Evolutionary conservation across 1,140 invertebrate species (phyloP), one percentile per base, ranked within the genome.

Genomic region (Aphelinus atriplicis): DNA sequence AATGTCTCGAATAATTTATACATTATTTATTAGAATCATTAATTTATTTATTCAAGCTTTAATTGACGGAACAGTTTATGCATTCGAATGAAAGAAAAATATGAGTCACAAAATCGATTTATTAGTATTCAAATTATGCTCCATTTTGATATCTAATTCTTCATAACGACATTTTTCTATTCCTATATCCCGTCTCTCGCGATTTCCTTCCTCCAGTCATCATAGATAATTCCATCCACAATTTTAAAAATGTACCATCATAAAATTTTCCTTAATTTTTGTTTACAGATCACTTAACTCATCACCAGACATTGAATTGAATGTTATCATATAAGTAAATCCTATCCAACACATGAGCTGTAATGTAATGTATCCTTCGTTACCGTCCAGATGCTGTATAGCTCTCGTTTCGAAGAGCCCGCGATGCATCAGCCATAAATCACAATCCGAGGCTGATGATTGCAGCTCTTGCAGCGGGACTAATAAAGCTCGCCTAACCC

Each of bases 241-340:
- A 51, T 66, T 51, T 7, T 42, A 46, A 71, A 61, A 60, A 45
- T 61, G 50, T 62, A 55, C 55, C 45, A 46, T 47, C 10, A 70
- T 77, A 26, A 26, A 26, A 26, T 26, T 26, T 26, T 72, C 7
- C 7, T 77, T 58, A 68, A 79, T 81, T 70, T 81, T 60, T 84
- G 77, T 81, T 88, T 80, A 7, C 86, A 88, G 86, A 77, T 88
- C 86, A 47, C 77, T 81, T 70, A 86, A 87, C 74, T 87, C 86
- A 68, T 84, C 84, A 58, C 82, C 86, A 42, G 86, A 87, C 69
- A 87, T 81, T 82, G 85, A 86, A 77, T 82, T 86, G 78, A 87
- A 87, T 64, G 81, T 84, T 78, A 81, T 87, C 66, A 83, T 86
- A 78, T 86, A 84, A 81, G 7, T 55, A 4, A 67, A 63, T 62